Base-by-base conservation (phyloP, 92 coral and sea anemone species). In the Actinostola sp. region DNA sequence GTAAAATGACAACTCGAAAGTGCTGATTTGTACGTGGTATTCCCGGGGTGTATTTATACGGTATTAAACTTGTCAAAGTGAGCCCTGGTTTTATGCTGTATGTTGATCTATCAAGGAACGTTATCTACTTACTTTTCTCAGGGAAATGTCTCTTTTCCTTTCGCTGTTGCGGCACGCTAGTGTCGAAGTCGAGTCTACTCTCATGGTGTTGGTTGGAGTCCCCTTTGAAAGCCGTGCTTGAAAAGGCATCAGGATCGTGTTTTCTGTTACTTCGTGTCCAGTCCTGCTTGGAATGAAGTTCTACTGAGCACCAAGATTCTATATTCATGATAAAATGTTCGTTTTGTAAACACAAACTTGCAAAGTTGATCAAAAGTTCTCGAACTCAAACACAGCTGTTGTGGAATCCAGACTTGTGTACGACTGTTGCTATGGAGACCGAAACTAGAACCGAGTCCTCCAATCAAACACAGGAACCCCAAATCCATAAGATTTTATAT, bases 251-350 rank as follows among this genome's bases (percentile, higher is more conserved):
- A 33, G 86, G 78, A 42, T 79, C 69, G 78, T 95, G 97, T 78
- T 89, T 91, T 80, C 99, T 79, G 85, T 95, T 88, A n/a, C 97
- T 72, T 70, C 99, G 85, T 25, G 88, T 67, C 97, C 97, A 95
- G 72, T 95, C 97, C 67, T 95, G 96, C 63, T 92, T 92, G 58
- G 99, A 88, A 63, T 78, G 83, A 21, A 87, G 80, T 54, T 95
- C 99, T 30, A 95, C 99, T 12, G 91, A 78, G 64, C 99, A 95
- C 99, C 99, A 95, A 2, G 99, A 95, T 66, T 95, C 99, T n/a
- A 92, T 66, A 68, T 95, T 92, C 99, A 95, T 95, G 54, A 44
- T 83, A 8, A 46, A 56, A 31, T 36, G 9, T 12, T 19, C 2
- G 26, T 21, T 41, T 45, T 33, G 23, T 36, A 45, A 19, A 35